Percentiles rank a stretch among this genome's conserved stretches.
phyloP scores from a whole-genome alignment of 2,113 vertebrate species.

The Crotophaga sulcirostris region DNA sequence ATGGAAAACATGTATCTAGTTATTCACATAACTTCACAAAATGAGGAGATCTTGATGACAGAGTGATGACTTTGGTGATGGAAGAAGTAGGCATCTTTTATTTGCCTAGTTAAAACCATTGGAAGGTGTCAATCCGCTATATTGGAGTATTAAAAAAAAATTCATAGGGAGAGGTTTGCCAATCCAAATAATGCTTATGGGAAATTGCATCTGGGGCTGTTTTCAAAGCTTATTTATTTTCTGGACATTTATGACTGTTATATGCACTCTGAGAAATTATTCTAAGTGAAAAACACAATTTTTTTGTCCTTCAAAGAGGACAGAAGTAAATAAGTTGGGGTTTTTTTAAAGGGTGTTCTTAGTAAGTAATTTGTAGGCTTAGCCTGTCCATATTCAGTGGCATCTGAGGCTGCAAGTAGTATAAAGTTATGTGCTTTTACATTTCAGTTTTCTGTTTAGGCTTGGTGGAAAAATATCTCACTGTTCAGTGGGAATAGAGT shows the following conservation, averaged over 20 bases:
- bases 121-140: background rate
- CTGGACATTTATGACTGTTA: background rate
- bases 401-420: background rate
- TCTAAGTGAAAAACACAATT: background rate
- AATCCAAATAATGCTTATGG: background rate
- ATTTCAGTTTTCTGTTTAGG: background rate
- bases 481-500: background rate
- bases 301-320: background rate
- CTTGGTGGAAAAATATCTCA: background rate
- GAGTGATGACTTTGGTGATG: background rate
- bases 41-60: background rate
- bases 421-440: background rate
- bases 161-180: background rate
- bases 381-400: background rate
- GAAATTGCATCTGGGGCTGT: background rate
- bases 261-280: background rate
- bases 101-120: background rate
- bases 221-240: background rate
- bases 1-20: background rate
- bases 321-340: background rate
- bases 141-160: background rate
- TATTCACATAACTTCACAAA: conserved; percentile 1
- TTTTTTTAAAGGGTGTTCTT: background rate
- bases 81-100: background rate
- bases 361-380: background rate